phyloP scores from a whole-genome alignment of 2,113 vertebrate genomes.

The Hippocampus mohnikei region DNA sequence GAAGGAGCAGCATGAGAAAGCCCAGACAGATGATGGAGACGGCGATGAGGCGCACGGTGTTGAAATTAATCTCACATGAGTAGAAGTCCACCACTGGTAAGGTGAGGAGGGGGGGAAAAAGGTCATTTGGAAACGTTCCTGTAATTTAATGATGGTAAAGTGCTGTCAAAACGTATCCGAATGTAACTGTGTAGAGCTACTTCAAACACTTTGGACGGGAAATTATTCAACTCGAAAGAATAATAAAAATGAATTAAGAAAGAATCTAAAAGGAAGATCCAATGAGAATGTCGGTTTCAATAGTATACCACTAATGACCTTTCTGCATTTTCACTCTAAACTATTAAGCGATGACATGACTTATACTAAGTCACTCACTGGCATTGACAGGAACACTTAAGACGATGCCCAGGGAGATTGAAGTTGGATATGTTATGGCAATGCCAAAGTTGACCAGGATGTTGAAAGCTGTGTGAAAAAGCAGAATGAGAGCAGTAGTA shows the following conservation, averaged over 20 bases:
- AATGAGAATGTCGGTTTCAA: background rate
- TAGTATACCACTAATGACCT: background rate
- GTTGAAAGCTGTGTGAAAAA: conserved; percentile 85
- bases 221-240: background rate
- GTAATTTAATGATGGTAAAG: background rate
- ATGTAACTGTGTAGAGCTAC: background rate
- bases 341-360: conserved; percentile 22
- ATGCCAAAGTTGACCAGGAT: conserved; percentile 95
- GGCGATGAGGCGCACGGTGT: conserved; percentile 89
- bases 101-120: background rate
- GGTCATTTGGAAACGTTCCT: background rate
- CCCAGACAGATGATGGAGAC: conserved; percentile 92
- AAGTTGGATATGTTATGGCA: conserved; percentile 88
- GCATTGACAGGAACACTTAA: conserved; percentile 95
- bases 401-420: conserved; percentile 94
- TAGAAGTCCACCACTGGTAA: conserved; percentile 88
- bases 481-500: background rate
- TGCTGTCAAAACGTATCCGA: background rate
- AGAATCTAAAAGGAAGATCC: background rate
- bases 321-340: conserved; percentile 1
- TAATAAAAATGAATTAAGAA: background rate
- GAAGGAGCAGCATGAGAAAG: conserved; percentile 91
- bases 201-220: background rate
- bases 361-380: conserved; percentile 71
- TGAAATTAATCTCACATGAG: conserved; percentile 90